phyloP scores from a whole-genome alignment of 2,888 invertebrate genomes.

The Molanna angustata region DNA sequence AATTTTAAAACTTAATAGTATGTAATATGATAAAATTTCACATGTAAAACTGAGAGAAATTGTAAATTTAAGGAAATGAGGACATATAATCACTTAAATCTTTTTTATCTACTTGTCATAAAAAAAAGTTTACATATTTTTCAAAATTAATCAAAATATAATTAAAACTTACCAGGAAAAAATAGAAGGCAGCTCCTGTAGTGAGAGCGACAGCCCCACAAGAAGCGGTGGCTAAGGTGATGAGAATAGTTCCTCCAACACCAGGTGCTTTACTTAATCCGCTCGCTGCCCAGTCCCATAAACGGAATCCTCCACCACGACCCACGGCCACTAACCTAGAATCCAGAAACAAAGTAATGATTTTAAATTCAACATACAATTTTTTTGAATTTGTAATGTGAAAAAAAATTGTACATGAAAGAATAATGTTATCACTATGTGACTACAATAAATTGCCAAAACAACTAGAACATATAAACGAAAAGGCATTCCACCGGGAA shows the following conservation, averaged over 20 bases:
- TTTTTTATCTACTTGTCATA: no score
- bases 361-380: no score
- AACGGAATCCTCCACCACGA: slow-evolving; percentile 38
- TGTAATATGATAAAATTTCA: background rate
- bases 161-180: slow-evolving; percentile 58
- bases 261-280: slow-evolving; percentile 68
- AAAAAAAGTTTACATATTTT: background rate
- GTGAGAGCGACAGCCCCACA: slow-evolving; percentile 73
- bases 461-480: no score
- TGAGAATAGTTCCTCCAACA: slow-evolving; percentile 60
- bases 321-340: slow-evolving; percentile 14
- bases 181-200: slow-evolving; percentile 65
- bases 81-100: no score
- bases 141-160: background rate
- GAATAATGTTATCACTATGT: no score
- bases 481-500: no score
- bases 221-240: slow-evolving; percentile 62
- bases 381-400: no score
- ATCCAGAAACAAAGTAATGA: no score
- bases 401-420: no score
- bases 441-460: no score
- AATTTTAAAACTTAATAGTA: background rate
- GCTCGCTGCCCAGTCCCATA: slow-evolving; percentile 63
- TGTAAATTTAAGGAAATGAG: background rate
- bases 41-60: background rate